Base-by-base conservation (phyloP, 2,797 vertebrate species). In the Acanthopagrus latus region DNA sequence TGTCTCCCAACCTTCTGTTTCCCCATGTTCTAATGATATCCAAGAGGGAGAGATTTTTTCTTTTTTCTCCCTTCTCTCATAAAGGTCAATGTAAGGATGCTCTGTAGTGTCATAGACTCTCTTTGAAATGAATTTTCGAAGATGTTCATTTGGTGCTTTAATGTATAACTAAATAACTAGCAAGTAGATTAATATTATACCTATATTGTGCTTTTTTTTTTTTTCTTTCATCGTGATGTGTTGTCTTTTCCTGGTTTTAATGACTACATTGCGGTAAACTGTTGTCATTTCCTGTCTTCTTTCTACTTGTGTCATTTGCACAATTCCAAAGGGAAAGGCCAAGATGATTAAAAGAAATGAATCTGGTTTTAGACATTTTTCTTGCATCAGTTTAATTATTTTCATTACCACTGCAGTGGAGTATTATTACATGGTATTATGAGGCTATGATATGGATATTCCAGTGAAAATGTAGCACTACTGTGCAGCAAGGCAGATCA, bases 1-100 rank as follows among this genome's bases (percentile, higher is more conserved):
- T 95, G 95, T 95, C 94, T 93, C 92, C 93, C 88, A 90, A 88
- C 95, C 95, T 90, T 95, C 94, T 95, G 94, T 94, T 94, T 92
- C 89, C 66, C 81, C 85, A 65, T 91, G 92, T 93, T 93, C 88
- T 86, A 90, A 92, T 93, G 89, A 91, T 78, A 87, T 88, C 88
- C 85, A 78, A 86, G 74, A 88, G 89, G 78, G 78, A 81, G 56
- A 23, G 64, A 43, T 25, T 81, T 81, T 64, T 63, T n/a, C n/a
- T n/a, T 59, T 48, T 47, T 66, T 71, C 81, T 67, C 73, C 54
- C 25, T 52, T 54, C 51, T 78, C 64, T 38, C 60, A 58, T 82
- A 87, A 88, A 92, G 84, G 85, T 89, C 87, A 89, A 48, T 62
- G 65, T 77, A 62, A 83, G 59, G 67, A 84, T 89, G 76, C 16